Evolutionary conservation across 1,140 invertebrate species (phyloP), one percentile per base, ranked within the genome.

Genomic region (Plutomurus gul): DNA sequence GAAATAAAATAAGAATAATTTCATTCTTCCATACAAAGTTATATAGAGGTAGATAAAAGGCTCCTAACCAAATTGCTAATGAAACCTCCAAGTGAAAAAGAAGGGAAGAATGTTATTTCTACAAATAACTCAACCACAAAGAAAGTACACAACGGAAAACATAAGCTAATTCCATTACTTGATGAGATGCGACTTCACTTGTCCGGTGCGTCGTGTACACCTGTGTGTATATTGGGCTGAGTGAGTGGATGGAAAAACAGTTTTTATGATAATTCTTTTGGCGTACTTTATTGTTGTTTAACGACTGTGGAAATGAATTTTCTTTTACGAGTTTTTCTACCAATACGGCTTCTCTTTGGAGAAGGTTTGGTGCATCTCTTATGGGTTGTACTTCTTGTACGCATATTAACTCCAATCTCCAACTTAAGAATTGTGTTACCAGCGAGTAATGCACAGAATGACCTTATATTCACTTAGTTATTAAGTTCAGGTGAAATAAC

Each of bases 291-390:
- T 76, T 75, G 78, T 76, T 76, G 40, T 79, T 79, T 79, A 79
- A 79, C 78, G 78, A 79, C 78, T 79, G 73, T 75, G 60, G 65
- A 79, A 79, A 79, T 79, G 78, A 79, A 79, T 79, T 70, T 76
- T 40, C 73, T 76, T 79, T 79, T 79, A 79, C 43, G 78, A 76
- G 73, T 79, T 79, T 78, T 60, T 71, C 27, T 51, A 27, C 16
- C 25, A 75, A 51, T 75, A 51, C 30, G 43, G 71, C 18, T 39
- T 40, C 27, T 13, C n/a, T n/a, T n/a, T n/a, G n/a, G n/a, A n/a
- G n/a, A n/a, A n/a, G n/a, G n/a, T n/a, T n/a, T n/a, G n/a, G n/a
- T n/a, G n/a, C n/a, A n/a, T n/a, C n/a, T n/a, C n/a, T n/a, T n/a
- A n/a, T n/a, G n/a, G n/a, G n/a, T n/a, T n/a, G n/a, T n/a, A n/a